Evolutionary conservation across 2,113 vertebrate genomes (phyloP).

Genomic region (Chaetodon auriga): DNA sequence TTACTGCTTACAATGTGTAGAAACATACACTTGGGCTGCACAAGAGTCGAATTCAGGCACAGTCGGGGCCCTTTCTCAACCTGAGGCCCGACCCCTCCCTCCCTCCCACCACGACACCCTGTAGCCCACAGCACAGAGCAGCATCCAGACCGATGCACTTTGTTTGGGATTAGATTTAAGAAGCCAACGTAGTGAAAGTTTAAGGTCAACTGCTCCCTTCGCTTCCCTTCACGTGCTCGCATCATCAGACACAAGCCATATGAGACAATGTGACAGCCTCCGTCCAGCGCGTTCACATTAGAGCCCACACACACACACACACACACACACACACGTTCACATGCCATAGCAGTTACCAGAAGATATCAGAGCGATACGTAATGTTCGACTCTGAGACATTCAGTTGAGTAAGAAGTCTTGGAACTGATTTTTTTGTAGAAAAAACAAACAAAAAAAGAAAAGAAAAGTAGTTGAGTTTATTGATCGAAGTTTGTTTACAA

Average conservation of each 20-base stretch:
- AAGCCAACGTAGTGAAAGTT: constrained; percentile 26
- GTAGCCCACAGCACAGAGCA: neutral
- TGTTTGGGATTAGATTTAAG: constrained; percentile 25
- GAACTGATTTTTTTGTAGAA: neutral
- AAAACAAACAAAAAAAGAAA: neutral
- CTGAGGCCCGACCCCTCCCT: neutral
- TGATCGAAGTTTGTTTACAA: neutral
- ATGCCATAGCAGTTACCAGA: neutral
- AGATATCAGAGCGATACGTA: neutral
- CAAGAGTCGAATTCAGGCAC: neutral
- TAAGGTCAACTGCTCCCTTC: constrained; percentile 30
- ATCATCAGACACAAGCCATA: constrained; percentile 17
- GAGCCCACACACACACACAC: neutral
- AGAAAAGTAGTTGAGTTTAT: neutral
- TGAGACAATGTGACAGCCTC: constrained; percentile 6
- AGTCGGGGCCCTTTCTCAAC: neutral
- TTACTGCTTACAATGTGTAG: neutral
- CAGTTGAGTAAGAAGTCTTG: neutral
- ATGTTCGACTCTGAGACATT: neutral
- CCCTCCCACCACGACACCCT: neutral
- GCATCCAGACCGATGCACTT: constrained; percentile 1
- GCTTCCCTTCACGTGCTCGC: constrained; percentile 6
- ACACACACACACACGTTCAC: neutral
- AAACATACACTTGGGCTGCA: neutral
- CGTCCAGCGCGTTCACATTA: neutral